Evolutionary conservation across 2,113 vertebrate species (phyloP).

Genomic region (Cricetomys ansorgei): DNA sequence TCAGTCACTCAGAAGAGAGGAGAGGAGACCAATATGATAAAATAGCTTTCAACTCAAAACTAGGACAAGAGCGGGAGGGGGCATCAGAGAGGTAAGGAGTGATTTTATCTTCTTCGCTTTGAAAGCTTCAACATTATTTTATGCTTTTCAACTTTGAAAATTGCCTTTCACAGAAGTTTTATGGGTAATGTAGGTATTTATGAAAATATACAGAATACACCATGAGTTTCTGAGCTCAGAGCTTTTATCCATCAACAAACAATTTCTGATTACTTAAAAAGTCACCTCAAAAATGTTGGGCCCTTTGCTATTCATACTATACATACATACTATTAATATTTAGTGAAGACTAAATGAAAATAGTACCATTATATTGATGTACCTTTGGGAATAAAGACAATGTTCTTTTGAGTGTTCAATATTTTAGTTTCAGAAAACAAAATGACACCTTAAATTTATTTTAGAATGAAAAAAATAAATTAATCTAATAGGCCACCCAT

Average conservation of each 20-base stretch:
- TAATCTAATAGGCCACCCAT: not conserved
- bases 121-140: constrained; percentile 34
- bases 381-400: not conserved
- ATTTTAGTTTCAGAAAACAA: constrained; percentile 41
- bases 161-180: constrained; percentile 63
- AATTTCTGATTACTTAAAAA: constrained; percentile 43
- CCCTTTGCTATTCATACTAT: not conserved
- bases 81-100: not conserved
- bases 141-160: constrained; percentile 65
- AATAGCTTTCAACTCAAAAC: constrained; percentile 50
- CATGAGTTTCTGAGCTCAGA: constrained; percentile 21
- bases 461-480: constrained; percentile 36
- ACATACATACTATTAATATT: no score
- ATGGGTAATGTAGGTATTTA: constrained; percentile 67
- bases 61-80: not conserved
- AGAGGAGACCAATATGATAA: constrained; percentile 9
- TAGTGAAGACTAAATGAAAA: constrained; percentile 47
- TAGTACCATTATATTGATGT: not conserved
- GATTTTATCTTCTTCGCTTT: constrained; percentile 43
- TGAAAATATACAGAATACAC: constrained; percentile 34
- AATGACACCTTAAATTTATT: not conserved
- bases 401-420: constrained; percentile 14
- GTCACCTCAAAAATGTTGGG: not conserved
- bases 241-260: constrained; percentile 41
- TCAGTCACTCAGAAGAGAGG: constrained; percentile 1